A percentile compares a stretch with the other conserved stretches of the same genome.
These are phyloP conservation scores for Apodemus sylvaticus DNA, from an alignment of 2,113 vertebrate species.

Conservation along the genomic window DNA sequence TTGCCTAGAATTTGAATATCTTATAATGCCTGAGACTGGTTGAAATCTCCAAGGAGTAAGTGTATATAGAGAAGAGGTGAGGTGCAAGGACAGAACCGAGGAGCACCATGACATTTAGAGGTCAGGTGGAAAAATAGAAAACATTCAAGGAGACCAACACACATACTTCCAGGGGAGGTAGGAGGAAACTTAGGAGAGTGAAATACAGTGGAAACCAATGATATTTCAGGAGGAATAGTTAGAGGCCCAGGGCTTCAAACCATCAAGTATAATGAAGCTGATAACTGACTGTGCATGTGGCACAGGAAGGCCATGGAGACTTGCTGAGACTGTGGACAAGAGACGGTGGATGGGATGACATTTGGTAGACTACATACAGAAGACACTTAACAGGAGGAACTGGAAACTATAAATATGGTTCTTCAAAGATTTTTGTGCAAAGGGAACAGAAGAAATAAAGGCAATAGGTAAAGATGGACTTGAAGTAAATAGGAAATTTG, in stretches of 20 bases:
- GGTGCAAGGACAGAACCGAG: not conserved
- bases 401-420: not conserved
- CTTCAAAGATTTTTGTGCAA: conserved; percentile 17
- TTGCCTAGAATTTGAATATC: not conserved
- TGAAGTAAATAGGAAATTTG: not conserved
- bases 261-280: not conserved
- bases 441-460: not conserved
- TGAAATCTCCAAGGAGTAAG: not conserved
- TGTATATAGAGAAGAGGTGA: not conserved
- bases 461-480: not conserved
- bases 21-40: not conserved
- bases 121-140: not conserved
- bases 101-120: not conserved
- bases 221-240: conserved; percentile 25
- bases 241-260: not conserved
- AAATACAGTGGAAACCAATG: not conserved
- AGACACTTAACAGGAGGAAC: not conserved
- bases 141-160: not conserved
- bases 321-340: not conserved
- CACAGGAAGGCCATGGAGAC: not conserved
- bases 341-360: not conserved
- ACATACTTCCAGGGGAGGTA: not conserved
- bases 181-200: not conserved
- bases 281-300: not conserved
- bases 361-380: not conserved